Evolutionary conservation across 2,797 vertebrate genomes (phyloP).

Genomic region (Fringilla coelebs): DNA sequence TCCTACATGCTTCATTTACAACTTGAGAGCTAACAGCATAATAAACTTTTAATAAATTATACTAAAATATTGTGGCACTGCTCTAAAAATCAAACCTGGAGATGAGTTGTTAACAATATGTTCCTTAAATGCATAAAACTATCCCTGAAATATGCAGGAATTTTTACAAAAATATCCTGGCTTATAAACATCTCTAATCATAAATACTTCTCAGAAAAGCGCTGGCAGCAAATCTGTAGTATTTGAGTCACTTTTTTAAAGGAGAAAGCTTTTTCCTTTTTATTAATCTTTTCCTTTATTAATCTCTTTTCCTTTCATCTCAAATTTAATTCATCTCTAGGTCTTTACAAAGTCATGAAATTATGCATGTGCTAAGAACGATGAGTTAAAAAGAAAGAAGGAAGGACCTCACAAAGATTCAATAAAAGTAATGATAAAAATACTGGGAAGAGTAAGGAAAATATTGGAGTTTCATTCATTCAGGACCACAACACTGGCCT

Average conservation of each 20-base stretch:
- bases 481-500: not conserved
- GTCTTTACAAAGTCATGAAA: slow-evolving; percentile 41
- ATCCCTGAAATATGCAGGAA: not conserved
- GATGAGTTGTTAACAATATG: not conserved
- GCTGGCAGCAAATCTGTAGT: not conserved
- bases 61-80: slow-evolving; percentile 54
- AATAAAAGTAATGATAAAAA: not conserved
- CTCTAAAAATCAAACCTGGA: slow-evolving; percentile 41
- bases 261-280: not conserved
- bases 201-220: slow-evolving; percentile 11
- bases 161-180: not conserved
- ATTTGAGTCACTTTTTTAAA: not conserved
- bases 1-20: slow-evolving; percentile 57
- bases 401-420: not conserved
- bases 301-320: slow-evolving; percentile 39
- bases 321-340: slow-evolving; percentile 35
- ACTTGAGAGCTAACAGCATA: slow-evolving; percentile 43
- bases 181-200: slow-evolving; percentile 4
- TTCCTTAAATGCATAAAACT: not conserved
- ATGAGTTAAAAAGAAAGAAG: not conserved
- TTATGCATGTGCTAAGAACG: not conserved
- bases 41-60: slow-evolving; percentile 61
- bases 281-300: too few relatives aligned
- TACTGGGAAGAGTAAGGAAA: not conserved
- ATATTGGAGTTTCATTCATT: not conserved